Evolutionary conservation across 2,797 vertebrate species (phyloP).

Genomic region (Eutrigla gurnardus): DNA sequence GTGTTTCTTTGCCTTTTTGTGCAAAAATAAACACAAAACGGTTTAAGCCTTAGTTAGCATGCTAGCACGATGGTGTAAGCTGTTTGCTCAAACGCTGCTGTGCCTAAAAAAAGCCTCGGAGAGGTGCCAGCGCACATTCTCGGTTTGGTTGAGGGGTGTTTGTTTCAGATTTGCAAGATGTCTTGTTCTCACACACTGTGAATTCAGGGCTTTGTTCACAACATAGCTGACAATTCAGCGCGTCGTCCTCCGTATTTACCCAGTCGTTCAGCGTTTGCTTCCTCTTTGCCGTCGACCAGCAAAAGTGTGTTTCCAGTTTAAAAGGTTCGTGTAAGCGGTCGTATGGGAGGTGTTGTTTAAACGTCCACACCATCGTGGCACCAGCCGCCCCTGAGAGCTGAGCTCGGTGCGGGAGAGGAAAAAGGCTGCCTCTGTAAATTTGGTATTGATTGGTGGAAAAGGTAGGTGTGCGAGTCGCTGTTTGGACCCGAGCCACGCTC

Average conservation of each 20-base stretch:
- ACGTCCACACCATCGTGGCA: constrained; percentile 19
- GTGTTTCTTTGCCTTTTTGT: background rate
- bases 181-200: background rate
- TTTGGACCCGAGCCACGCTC: constrained; percentile 62
- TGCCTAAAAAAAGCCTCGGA: background rate
- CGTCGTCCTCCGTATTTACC: background rate
- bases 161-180: background rate
- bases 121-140: background rate
- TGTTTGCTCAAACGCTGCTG: background rate
- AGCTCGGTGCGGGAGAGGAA: constrained; percentile 60
- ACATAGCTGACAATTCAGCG: background rate
- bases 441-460: constrained; percentile 64
- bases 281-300: background rate
- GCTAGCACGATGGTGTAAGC: background rate
- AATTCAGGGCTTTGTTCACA: background rate
- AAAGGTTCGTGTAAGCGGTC: constrained; percentile 22
- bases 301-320: constrained; percentile 17
- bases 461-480: constrained; percentile 42
- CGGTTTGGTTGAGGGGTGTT: background rate
- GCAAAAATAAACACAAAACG: background rate
- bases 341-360: constrained; percentile 15
- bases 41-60: background rate
- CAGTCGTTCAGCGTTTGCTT: background rate
- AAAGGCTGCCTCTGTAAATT: constrained; percentile 69
- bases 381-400: constrained; percentile 57